phyloP scores from a whole-genome alignment of 2,113 vertebrate species.

The Etheostoma spectabile region DNA sequence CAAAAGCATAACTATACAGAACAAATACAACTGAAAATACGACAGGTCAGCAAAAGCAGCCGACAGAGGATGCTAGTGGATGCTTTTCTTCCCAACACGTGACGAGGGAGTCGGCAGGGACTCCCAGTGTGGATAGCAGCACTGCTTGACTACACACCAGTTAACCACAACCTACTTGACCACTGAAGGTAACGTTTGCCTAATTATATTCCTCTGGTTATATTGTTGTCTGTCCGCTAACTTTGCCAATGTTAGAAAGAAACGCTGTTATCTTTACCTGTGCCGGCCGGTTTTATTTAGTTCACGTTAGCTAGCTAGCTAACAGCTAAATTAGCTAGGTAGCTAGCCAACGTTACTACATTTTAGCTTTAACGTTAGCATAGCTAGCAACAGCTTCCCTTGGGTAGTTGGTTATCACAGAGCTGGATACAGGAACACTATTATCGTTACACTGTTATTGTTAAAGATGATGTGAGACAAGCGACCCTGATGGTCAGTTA shows the following conservation, averaged over 20 bases:
- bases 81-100: slow-evolving; percentile 24
- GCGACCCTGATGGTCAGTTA: no score
- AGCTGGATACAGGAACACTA: neutral
- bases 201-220: neutral
- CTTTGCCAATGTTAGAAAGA: neutral
- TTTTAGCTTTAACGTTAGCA: slow-evolving; percentile 63
- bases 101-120: slow-evolving; percentile 35
- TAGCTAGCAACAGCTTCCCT: slow-evolving; percentile 16
- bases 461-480: slow-evolving; percentile 3
- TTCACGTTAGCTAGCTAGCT: slow-evolving; percentile 53
- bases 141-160: slow-evolving; percentile 32
- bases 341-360: slow-evolving; percentile 19
- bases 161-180: slow-evolving; percentile 36
- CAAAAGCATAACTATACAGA: no score
- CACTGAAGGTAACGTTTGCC: slow-evolving; percentile 60
- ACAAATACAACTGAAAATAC: no score
- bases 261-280: neutral
- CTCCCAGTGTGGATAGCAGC: slow-evolving; percentile 40
- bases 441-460: neutral
- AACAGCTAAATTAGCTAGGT: slow-evolving; percentile 40
- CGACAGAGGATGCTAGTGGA: slow-evolving; percentile 39
- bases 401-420: neutral
- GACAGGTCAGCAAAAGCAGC: neutral
- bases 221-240: neutral
- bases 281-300: neutral